phyloP scores from a whole-genome alignment of 2,888 invertebrate genomes.

The Salpingus planirostris region DNA sequence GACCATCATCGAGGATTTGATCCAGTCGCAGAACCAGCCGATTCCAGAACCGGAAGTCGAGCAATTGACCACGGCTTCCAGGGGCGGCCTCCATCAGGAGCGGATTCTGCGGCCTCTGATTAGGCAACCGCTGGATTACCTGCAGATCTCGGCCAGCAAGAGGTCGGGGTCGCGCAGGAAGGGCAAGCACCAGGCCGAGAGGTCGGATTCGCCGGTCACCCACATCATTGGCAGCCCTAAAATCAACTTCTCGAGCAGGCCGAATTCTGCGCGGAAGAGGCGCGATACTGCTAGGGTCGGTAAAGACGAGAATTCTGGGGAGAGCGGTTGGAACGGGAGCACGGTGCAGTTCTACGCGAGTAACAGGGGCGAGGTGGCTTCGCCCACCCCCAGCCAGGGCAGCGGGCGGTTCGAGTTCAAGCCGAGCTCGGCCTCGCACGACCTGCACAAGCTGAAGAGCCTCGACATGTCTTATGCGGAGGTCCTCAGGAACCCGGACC shows the following conservation, averaged over 20 bases:
- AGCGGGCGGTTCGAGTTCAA: conserved; percentile 45
- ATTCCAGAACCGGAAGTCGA: conserved; percentile 29
- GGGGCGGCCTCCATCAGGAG: conserved; percentile 39
- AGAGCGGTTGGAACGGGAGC: conserved; percentile 58
- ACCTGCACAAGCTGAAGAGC: conserved; percentile 70
- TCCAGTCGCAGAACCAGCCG: conserved; percentile 35
- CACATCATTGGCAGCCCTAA: conserved; percentile 52
- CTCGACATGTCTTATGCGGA: conserved; percentile 81
- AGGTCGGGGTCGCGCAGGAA: conserved; percentile 60
- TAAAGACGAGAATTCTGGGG: conserved; percentile 6
- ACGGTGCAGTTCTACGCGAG: conserved; percentile 57
- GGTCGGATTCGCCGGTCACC: conserved; percentile 61
- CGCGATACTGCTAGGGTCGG: conserved; percentile 47
- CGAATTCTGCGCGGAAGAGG: conserved; percentile 35
- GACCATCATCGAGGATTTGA: conserved; percentile 48
- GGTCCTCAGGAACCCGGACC: conserved; percentile 64
- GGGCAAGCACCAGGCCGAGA: conserved; percentile 49
- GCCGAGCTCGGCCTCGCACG: conserved; percentile 70
- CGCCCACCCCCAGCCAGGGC: conserved; percentile 51
- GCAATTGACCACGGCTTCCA: conserved; percentile 7
- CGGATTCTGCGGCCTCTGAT: conserved; percentile 55
- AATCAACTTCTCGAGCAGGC: conserved; percentile 51
- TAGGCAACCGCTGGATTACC: conserved; percentile 66
- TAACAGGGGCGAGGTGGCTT: conserved; percentile 40
- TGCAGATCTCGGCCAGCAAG: conserved; percentile 57